Evolutionary conservation across 2,113 vertebrate species (phyloP), one percentile per base, ranked within the genome.

Genomic region (Smithornis capensis): DNA sequence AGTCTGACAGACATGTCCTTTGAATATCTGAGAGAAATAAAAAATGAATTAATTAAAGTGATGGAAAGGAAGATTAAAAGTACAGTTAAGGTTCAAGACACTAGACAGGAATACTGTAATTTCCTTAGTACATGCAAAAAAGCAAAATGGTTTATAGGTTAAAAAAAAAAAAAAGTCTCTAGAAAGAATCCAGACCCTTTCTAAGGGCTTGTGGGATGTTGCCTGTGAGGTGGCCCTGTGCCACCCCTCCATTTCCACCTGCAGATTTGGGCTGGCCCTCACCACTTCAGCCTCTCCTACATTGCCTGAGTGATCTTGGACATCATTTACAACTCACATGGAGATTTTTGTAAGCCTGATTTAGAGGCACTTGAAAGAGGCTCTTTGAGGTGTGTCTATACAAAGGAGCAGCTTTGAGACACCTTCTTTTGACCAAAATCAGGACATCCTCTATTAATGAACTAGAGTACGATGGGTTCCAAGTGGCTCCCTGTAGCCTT

Each of bases 321-420:
- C 14, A 7, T 33, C 3, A 4, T 10, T 19, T n/a, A 49, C 25
- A 64, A 14, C 4, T 22, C 44, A 33, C 2, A 0, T 2, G 6
- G n/a, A 57, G 5, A 14, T 84, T 74, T 62, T 29, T 7, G 57
- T 14, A 60, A 60, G 31, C 8, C 7, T 1, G 0, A 23, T 50
- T 74, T 33, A 70, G 12, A 87, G 42, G 28, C 28, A 22, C 11
- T 90, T 13, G 37, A 28, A 82, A 75, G 29, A 82, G 10, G 13
- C 4, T 56, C 14, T 74, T 77, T 55, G 17, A 44, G 45, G 55
- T 45, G 35, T 33, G 10, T 3, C 12, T 37, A 5, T 12, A 38
- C 28, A 73, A 83, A 77, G 24, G 6, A 31, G 7, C 13, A 71
- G 29, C 25, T 89, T 56, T 47, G 85, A 25, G 11, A 24, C 47